phyloP scores from a whole-genome alignment of 2,888 invertebrate genomes.

The Parnassius apollo region DNA sequence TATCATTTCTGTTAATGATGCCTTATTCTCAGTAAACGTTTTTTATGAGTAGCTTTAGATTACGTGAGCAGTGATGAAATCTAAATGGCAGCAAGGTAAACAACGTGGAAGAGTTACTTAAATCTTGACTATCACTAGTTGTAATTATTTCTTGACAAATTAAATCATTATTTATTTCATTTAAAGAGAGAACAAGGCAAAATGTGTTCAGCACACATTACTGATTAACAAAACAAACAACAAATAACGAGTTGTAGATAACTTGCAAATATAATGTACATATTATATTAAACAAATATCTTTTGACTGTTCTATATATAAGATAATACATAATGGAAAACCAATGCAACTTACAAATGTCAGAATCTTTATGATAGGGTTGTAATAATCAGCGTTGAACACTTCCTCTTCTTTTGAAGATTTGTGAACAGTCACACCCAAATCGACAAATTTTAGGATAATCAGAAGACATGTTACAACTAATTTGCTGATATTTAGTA shows the following conservation, averaged over 20 bases:
- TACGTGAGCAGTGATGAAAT: constrained; percentile 13
- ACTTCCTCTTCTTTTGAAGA: constrained; percentile 76
- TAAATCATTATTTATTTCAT: not conserved
- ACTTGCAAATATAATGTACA: constrained; percentile 8
- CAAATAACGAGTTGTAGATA: constrained; percentile 6
- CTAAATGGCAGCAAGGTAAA: constrained; percentile 7
- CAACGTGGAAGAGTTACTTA: constrained; percentile 1
- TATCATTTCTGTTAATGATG: constrained; percentile 7
- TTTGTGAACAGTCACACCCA: constrained; percentile 82
- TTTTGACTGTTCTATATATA: constrained; percentile 2
- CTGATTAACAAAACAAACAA: constrained; percentile 18
- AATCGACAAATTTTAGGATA: constrained; percentile 84
- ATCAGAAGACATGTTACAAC: constrained; percentile 83
- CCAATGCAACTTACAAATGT: constrained; percentile 87
- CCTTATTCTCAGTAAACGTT: constrained; percentile 1
- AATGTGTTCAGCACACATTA: constrained; percentile 3
- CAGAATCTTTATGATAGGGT: constrained; percentile 88
- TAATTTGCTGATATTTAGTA: constrained; percentile 86
- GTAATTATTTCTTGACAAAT: not conserved
- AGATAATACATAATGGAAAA: not conserved
- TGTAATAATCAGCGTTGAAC: constrained; percentile 87
- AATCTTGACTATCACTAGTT: constrained; percentile 10
- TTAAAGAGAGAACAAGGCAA: constrained; percentile 10
- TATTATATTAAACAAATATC: constrained; percentile 1
- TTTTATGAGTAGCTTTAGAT: not conserved